Evolutionary conservation across 2,113 vertebrate species (phyloP), one percentile per base, ranked within the genome.

Genomic region (Corapipo altera): DNA sequence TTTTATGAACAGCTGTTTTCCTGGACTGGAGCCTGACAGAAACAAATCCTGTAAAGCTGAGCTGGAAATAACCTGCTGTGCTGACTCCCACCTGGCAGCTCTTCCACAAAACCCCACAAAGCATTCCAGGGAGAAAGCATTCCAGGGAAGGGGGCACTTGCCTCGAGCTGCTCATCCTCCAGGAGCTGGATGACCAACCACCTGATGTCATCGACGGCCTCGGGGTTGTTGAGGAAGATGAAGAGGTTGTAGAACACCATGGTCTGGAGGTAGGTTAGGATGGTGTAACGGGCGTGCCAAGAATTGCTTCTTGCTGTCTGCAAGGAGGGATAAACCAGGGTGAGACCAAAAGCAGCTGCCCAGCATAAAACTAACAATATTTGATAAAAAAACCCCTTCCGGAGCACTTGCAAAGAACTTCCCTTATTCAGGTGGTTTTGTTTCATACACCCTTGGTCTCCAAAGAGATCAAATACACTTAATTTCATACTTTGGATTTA

Each of bases 171-270:
- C 71, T 99, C 99, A 32, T 99, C 99, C 96, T 99, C 98, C 96
- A 99, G 97, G 54, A 99, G 98, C 65, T 91, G 97, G 91, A 99
- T 98, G 88, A 99, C 98, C 91, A 99, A 96, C 48, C 98, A 98
- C 55, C 98, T 97, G 74, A 99, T 98, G 69, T 98, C 98, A 82
- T 97, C 90, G 82, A 99, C 98, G 10, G 98, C 98, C 88, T 98
- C 98, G 71, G 98, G 97, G 85, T 98, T 98, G 94, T 98, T 99
- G 96, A 99, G 98, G 97, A 99, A 99, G 97, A 99, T 99, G 98
- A 99, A 99, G 87, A 99, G 98, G 97, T 99, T 99, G 98, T 99
- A 99, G 97, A 99, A 99, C 55, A 99, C 99, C 99, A 99, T 99
- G 58, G 99, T 99, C 98, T 99, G 99, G 97, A 99, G 98, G 98